These are phyloP conservation scores for Ormyrus labotus DNA, from an alignment of 2,888 invertebrate species.

Conservation along the genomic window DNA sequence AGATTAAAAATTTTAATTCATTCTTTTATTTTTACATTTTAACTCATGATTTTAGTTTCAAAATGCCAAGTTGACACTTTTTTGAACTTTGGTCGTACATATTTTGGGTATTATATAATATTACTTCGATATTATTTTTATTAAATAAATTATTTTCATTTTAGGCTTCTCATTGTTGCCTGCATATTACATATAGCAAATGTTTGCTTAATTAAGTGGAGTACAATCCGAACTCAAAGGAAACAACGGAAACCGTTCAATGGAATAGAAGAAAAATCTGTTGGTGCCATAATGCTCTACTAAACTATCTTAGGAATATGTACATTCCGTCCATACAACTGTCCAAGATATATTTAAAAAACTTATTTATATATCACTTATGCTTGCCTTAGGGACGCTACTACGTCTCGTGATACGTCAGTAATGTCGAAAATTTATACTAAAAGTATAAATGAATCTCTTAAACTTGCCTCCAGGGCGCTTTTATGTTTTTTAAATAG, in stretches of 20 bases:
- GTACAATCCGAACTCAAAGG: slow-evolving; percentile 82
- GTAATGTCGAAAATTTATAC: no score
- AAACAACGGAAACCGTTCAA: slow-evolving; percentile 80
- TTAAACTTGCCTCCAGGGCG: no score
- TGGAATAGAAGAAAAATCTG: slow-evolving; percentile 86
- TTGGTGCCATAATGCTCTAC: slow-evolving; percentile 91
- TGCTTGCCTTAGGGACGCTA: neutral
- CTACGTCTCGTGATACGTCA: no score
- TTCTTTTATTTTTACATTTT: no score
- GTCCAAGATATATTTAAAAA: no score
- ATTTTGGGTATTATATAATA: neutral
- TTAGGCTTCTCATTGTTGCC: slow-evolving; percentile 85
- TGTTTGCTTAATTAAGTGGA: slow-evolving; percentile 84
- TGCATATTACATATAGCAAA: slow-evolving; percentile 84
- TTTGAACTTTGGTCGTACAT: no score
- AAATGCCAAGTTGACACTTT: no score
- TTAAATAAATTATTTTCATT: slow-evolving; percentile 54
- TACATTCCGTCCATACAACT: neutral
- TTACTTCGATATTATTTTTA: neutral
- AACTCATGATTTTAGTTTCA: no score
- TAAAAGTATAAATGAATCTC: no score
- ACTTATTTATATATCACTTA: neutral
- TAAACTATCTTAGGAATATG: slow-evolving; percentile 66
- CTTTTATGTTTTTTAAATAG: no score
- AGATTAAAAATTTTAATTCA: no score